phyloP scores from a whole-genome alignment of 2,113 vertebrate genomes.

The Archilochus colubris region DNA sequence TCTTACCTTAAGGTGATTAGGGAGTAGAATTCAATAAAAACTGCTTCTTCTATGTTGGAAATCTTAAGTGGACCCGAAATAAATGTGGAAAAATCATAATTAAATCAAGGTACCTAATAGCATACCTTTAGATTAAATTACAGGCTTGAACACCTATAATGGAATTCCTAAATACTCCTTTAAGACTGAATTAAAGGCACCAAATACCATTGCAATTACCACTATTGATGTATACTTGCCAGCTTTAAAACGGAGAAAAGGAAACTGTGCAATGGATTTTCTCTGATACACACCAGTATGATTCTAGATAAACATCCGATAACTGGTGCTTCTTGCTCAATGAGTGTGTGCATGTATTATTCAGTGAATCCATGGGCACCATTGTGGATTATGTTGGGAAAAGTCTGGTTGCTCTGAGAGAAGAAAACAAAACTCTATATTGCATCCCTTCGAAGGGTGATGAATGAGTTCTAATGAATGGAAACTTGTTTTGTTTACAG shows the following conservation, averaged over 20 bases:
- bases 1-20: not conserved
- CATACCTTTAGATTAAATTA: not conserved
- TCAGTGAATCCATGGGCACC: not conserved
- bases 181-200: not conserved
- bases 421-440: not conserved
- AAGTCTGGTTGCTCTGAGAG: not conserved
- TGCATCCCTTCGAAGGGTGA: not conserved
- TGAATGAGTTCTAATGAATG: not conserved
- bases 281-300: not conserved
- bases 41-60: not conserved
- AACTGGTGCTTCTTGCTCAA: not conserved
- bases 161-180: not conserved
- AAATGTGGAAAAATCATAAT: not conserved
- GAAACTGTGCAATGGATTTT: not conserved
- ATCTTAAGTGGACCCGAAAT: not conserved
- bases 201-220: not conserved
- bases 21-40: not conserved
- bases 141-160: not conserved
- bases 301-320: not conserved
- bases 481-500: not conserved
- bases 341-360: not conserved
- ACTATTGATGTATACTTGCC: not conserved
- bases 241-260: not conserved
- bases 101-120: not conserved
- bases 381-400: not conserved